Conservation (phyloP, 2,113 vertebrate species). For the Cyprinus carpio region DNA sequence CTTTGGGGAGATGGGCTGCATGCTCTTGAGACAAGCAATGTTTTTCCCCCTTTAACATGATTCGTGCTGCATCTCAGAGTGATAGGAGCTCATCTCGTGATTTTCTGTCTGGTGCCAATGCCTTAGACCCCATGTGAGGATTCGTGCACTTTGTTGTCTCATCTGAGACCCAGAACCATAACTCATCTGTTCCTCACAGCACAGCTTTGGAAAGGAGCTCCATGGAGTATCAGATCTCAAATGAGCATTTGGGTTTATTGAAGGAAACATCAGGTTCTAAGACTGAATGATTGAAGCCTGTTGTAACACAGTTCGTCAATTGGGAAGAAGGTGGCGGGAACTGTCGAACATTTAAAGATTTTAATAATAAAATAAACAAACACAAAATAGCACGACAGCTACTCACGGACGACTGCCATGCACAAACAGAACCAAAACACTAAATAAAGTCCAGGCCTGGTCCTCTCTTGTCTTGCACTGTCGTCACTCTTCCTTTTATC, state of each 20-base stretch:
- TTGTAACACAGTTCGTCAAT: too few species aligned
- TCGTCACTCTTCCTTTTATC: too few species aligned
- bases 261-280: background rate
- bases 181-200: constrained; percentile 65
- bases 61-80: constrained; percentile 11
- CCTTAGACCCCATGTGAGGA: constrained; percentile 64
- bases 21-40: constrained; percentile 48
- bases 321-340: too few species aligned
- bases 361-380: too few species aligned
- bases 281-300: background rate
- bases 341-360: too few species aligned
- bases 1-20: constrained; percentile 46
- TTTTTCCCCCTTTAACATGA: constrained; percentile 34
- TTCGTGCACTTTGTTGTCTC: constrained; percentile 36
- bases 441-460: too few species aligned
- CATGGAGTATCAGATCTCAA: background rate
- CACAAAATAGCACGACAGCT: too few species aligned
- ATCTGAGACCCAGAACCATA: constrained; percentile 45
- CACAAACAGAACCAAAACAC: too few species aligned
- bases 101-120: constrained; percentile 54
- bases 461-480: too few species aligned
- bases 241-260: background rate
- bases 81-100: constrained; percentile 58
- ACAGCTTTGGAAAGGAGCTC: constrained; percentile 51
- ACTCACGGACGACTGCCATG: too few species aligned